phyloP scores from a whole-genome alignment of 2,113 vertebrate genomes.

The Verasper variegatus region DNA sequence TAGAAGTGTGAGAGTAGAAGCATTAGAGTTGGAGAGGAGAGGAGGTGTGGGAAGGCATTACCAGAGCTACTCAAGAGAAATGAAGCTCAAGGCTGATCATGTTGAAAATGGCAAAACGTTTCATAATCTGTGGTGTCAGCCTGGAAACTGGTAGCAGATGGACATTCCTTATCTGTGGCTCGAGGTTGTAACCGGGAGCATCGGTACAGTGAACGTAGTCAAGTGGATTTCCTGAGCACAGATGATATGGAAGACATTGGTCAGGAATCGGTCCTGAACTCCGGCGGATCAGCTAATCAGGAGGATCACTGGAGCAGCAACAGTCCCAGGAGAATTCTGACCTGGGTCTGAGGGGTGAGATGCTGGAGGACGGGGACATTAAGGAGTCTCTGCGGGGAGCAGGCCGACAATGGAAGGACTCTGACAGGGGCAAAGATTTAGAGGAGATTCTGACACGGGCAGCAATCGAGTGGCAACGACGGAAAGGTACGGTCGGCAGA shows the following conservation, averaged over 20 bases:
- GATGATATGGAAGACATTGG: neutral
- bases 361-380: too few species aligned
- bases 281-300: neutral
- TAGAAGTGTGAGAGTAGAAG: neutral
- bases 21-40: neutral
- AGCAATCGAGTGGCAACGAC: neutral
- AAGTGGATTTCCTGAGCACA: neutral
- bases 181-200: neutral
- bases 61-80: neutral
- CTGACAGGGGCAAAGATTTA: too few species aligned
- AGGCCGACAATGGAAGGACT: too few species aligned
- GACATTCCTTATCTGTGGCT: neutral
- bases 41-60: too few species aligned
- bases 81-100: neutral
- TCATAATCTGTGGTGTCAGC: neutral
- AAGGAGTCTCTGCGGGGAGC: too few species aligned
- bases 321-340: too few species aligned
- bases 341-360: too few species aligned
- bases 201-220: neutral
- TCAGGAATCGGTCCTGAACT: neutral
- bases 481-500: neutral
- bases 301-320: neutral
- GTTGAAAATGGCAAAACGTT: neutral
- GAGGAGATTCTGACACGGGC: neutral
- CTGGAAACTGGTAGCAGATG: neutral